Evolutionary conservation across 2,797 vertebrate species (phyloP).

Genomic region (Amblyopsis hoosieri): DNA sequence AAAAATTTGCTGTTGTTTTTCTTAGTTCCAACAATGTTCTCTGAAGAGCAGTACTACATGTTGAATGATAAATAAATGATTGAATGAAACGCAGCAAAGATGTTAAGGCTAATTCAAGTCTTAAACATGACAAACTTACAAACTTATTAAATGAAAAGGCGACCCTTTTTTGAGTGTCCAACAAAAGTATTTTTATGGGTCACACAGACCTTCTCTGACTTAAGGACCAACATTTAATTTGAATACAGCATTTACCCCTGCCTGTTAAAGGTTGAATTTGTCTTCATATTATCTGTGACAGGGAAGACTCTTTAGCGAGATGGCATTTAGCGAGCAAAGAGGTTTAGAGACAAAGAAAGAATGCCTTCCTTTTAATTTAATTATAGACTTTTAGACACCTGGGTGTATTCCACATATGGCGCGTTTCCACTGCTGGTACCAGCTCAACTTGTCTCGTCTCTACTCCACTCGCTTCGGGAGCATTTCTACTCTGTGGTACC

Average conservation of each 20-base stretch:
- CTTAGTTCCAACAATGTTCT: not conserved
- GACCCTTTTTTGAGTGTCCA: too few relatives aligned
- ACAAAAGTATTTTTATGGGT: conserved; percentile 19
- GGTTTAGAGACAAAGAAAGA: conserved; percentile 7
- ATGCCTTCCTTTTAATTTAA: conserved; percentile 24
- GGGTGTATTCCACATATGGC: too few relatives aligned
- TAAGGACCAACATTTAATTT: conserved; percentile 14
- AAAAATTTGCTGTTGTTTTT: not conserved
- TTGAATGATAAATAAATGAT: conserved; percentile 9
- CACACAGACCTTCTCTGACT: conserved; percentile 29
- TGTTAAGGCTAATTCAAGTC: not conserved
- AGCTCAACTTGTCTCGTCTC: too few relatives aligned
- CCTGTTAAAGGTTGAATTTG: conserved; percentile 16
- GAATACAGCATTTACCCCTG: conserved; percentile 19
- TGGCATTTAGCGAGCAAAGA: conserved; percentile 28
- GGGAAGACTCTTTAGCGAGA: conserved; percentile 27
- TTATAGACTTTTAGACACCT: too few relatives aligned
- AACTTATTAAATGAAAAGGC: not conserved
- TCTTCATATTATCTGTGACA: conserved; percentile 29
- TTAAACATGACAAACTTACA: not conserved
- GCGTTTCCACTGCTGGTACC: too few relatives aligned
- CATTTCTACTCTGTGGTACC: too few relatives aligned
- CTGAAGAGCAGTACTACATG: not conserved
- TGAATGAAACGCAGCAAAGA: conserved; percentile 1
- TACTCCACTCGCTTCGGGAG: too few relatives aligned